Evolutionary conservation across 2,888 invertebrate species (phyloP), one percentile per base, ranked within the genome.

Genomic region (Habroteleia sp.): DNA sequence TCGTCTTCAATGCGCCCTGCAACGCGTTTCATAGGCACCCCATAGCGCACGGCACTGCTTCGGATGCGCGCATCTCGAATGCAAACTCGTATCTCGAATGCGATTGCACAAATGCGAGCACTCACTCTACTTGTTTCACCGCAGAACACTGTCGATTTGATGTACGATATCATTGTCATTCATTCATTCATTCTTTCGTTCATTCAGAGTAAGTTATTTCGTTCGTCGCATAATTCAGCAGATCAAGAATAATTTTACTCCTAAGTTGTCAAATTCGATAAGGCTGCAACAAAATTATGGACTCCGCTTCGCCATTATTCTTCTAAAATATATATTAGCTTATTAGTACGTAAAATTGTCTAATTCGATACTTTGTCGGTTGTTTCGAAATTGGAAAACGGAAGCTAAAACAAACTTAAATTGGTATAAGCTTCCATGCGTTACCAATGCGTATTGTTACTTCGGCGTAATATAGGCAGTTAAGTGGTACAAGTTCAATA

Each of bases 91-190:
- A 72, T 72, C 69, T 71, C 73, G 42, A 56, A 63, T 71, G 66
- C 66, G 66, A 62, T 71, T 74, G 72, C 76, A 73, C 74, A 72
- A 78, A 78, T 60, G 50, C 68, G 41, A 39, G 48, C 44, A 39
- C 46, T 71, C 65, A 46, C 54, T 44, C 54, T 63, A 60, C 63
- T 16, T 66, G 66, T 66, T 66, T 52, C 66, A 60, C 72, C 58
- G 71, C 78, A 46, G 77, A 74, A 71, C 78, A 77, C 77, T 76
- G 68, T 80, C 80, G 79, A 80, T 82, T 81, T 83, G 81, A 83
- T 84, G 78, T 81, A 84, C 79, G 77, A 80, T 80, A 77, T 82
- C 80, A 83, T 83, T 82, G 83, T 82, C 81, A 83, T 83, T 82
- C 79, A 79, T 82, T 79, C 68, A 31, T 66, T 68, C 58, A 17